Evolutionary conservation across 2,797 vertebrate species (phyloP).

Genomic region (Scarus forsteni): DNA sequence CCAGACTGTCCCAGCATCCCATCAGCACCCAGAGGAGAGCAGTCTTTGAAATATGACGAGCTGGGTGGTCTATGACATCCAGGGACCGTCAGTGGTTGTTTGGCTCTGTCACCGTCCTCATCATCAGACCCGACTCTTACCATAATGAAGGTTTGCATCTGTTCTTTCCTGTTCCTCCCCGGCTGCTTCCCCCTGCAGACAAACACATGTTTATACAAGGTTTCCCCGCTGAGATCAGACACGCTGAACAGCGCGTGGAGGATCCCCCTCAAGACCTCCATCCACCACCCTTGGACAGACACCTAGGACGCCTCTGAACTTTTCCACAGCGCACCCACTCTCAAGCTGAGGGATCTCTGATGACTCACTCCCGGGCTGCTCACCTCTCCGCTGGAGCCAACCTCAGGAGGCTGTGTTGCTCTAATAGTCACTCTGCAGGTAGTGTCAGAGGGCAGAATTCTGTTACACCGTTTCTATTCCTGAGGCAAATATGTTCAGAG

Average conservation of each 20-base stretch:
- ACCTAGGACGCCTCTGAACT: slow-evolving; percentile 57
- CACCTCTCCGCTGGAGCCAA: slow-evolving; percentile 32
- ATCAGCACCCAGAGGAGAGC: slow-evolving; percentile 59
- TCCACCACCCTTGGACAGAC: slow-evolving; percentile 42
- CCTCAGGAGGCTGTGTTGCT: slow-evolving; percentile 40
- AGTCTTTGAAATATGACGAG: slow-evolving; percentile 45
- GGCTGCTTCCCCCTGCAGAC: slow-evolving; percentile 54
- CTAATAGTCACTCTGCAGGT: slow-evolving; percentile 56
- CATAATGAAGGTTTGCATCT: slow-evolving; percentile 52
- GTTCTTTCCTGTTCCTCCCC: slow-evolving; percentile 31
- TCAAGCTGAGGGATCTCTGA: slow-evolving; percentile 43
- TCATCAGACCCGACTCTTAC: slow-evolving; percentile 36
- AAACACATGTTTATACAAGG: slow-evolving; percentile 69
- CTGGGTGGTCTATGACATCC: slow-evolving; percentile 59
- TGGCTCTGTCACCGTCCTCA: slow-evolving; percentile 50
- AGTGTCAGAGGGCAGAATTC: slow-evolving; percentile 13
- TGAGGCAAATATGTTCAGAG: slow-evolving; percentile 15
- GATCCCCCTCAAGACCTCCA: slow-evolving; percentile 57
- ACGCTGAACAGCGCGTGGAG: slow-evolving; percentile 41
- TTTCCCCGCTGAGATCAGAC: slow-evolving; percentile 71
- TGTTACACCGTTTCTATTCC: slow-evolving; percentile 34
- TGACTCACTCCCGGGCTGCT: slow-evolving; percentile 42
- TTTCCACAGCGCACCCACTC: slow-evolving; percentile 32
- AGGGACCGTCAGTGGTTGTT: slow-evolving; percentile 50
- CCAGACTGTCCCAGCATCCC: slow-evolving; percentile 66